Conservation (phyloP, 2,797 vertebrate species). For the Acipenser transmontanus region DNA sequence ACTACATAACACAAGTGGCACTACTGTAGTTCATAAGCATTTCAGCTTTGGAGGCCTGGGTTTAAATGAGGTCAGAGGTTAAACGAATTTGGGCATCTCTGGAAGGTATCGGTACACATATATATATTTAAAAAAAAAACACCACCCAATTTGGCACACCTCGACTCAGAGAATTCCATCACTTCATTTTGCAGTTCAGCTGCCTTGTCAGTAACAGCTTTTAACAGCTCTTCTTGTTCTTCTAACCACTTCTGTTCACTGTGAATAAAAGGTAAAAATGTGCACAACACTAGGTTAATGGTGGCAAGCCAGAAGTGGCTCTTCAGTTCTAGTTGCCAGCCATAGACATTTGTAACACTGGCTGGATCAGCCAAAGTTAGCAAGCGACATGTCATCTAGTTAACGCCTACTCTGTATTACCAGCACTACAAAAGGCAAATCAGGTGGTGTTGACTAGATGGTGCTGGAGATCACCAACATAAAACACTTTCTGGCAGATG, state of each 20-base stretch:
- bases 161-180: slow-evolving; percentile 41
- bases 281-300: not conserved
- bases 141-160: slow-evolving; percentile 28
- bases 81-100: no score
- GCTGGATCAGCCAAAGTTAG: no score
- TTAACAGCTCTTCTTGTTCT: slow-evolving; percentile 50
- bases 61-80: no score
- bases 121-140: not conserved
- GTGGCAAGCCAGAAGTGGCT: not conserved
- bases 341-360: no score
- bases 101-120: not conserved
- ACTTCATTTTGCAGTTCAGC: slow-evolving; percentile 40
- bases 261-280: slow-evolving; percentile 19
- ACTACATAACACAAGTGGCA: not conserved
- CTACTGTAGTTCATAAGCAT: no score
- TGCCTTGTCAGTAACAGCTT: slow-evolving; percentile 36
- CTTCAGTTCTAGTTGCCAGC: no score
- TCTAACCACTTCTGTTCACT: slow-evolving; percentile 62
- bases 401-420: not conserved
- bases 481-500: no score
- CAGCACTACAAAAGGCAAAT: not conserved
- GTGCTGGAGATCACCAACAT: no score
- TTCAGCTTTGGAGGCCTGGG: no score
- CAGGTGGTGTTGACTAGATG: no score
- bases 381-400: not conserved